Base-by-base conservation (phyloP, 2,888 invertebrate species). In the Sturmia bella region DNA sequence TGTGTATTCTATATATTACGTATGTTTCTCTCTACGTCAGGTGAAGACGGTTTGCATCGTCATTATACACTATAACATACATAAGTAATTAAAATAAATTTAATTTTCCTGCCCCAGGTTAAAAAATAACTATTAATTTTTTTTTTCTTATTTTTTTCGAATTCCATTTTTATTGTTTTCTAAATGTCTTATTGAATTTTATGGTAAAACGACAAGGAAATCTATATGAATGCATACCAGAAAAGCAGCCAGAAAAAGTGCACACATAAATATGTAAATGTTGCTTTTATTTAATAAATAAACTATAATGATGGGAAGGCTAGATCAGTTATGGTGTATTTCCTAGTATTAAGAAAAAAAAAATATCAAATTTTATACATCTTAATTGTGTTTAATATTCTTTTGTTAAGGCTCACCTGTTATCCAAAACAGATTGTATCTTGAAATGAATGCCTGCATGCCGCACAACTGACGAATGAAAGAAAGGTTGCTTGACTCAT, bases 231-330 rank as follows among this genome's bases (percentile, higher is more conserved):
- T 32, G 9, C 32, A 32, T 3, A n/a, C n/a, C n/a, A n/a, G n/a
- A n/a, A n/a, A 32, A 32, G 32, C 9, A 32, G 32, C n/a, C n/a
- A n/a, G 32, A 9, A 32, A 32, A 32, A 32, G 5, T 32, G 9
- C 27, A 4, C 6, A 6, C 27, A 27, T 27, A 27, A 4, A 32
- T 7, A 32, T 32, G 32, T 32, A 32, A 32, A 32, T 32, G 45
- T 45, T 15, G 11, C 1, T 63, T 70, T 63, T 48, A 27, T n/a
- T 24, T 61, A 52, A 56, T 69, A 76, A 68, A 76, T 76, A 63
- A 76, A 17, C n/a, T 37, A 13, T 54, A 69, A 76, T 61, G 59
- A 54, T 54, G 54, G 21, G 27, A 43, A 1, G 12, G 4, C 17
- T 45, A 13, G 11, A 13, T 3, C 7, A 27, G 66, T 6, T 24